Evolutionary conservation across 2,888 invertebrate genomes (phyloP), one percentile per base, ranked within the genome.

Genomic region (Ecdyonurus torrentis): DNA sequence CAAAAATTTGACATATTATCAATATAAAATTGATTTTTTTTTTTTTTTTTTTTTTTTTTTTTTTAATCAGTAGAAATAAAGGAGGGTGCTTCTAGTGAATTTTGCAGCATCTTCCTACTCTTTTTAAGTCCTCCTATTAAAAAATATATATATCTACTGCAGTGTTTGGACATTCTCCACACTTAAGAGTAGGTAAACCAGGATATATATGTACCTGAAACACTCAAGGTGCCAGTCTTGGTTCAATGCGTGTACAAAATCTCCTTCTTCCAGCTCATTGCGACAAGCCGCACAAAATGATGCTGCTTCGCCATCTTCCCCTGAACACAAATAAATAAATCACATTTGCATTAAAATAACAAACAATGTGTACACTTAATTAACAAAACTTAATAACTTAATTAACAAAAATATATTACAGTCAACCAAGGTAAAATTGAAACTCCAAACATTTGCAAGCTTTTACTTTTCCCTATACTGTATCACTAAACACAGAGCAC

Each of bases 191-290:
- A 60, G 18, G 19, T 18, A 60, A 20, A 20, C 24, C 23, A 58
- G 1, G 15, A 3, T n/a, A n/a, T n/a, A n/a, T n/a, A 67, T 69
- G 74, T 77, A 87, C 88, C 87, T 81, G 74, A 92, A 92, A 73
- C 92, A 92, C 73, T 91, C 91, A 73, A 85, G 83, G 73, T 92
- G 92, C 91, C 91, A 92, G 74, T 89, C 87, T 73, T 90, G 89
- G 66, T 83, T 85, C 67, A 91, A 78, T 15, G 91, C 91, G 66
- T 87, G 85, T 65, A 91, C 83, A 72, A 85, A 87, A 72, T 91
- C 89, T 69, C 86, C 85, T 68, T 85, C 85, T 19, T 85, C 84
- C 52, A 89, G 80, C 60, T 81, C 77, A 72, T 89, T 89, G 67
- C 88, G 76, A 74, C 89, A 89, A 62, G 87, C 86, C 23, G 87